Conservation (phyloP, 2,797 vertebrate genomes). For the Lacerta viridis region DNA sequence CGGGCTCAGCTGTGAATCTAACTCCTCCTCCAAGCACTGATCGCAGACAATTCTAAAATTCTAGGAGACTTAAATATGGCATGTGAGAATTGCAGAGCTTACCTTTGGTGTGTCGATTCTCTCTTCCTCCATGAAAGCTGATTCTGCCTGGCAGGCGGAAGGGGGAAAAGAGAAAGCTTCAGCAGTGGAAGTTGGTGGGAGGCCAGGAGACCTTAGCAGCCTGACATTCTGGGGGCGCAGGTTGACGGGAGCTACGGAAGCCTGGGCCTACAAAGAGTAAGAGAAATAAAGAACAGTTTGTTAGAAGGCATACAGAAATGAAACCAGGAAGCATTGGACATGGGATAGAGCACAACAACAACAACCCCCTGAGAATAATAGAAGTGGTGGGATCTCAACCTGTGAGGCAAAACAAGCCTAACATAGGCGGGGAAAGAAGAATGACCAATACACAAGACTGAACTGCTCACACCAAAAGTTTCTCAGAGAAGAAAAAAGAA, state of each 20-base stretch:
- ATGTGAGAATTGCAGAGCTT: slow-evolving; percentile 27
- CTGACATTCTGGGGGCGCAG: slow-evolving; percentile 87
- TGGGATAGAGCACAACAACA: not conserved
- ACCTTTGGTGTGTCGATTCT: slow-evolving; percentile 94
- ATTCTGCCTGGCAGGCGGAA: slow-evolving; percentile 84
- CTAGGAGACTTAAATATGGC: rapidly evolving
- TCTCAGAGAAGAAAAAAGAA: not conserved
- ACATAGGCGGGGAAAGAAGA: too few relatives aligned
- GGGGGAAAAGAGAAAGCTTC: slow-evolving; percentile 91
- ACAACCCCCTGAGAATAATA: too few relatives aligned
- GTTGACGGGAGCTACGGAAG: slow-evolving; percentile 85
- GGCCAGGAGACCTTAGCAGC: slow-evolving; percentile 88
- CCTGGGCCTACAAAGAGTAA: slow-evolving; percentile 81
- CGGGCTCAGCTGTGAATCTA: too few relatives aligned
- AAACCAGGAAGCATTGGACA: not conserved
- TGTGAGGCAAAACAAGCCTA: not conserved
- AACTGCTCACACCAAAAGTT: too few relatives aligned
- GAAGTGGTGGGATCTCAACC: not conserved
- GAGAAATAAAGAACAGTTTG: not conserved
- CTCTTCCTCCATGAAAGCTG: slow-evolving; percentile 93
- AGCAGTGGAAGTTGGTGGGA: slow-evolving; percentile 80
- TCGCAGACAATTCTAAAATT: not conserved
- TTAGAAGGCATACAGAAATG: rapidly evolving
- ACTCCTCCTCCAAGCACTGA: too few relatives aligned
- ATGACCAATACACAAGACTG: too few relatives aligned